Evolutionary conservation across 2,113 vertebrate genomes (phyloP).

Genomic region (Sphaerodactylus townsendi): DNA sequence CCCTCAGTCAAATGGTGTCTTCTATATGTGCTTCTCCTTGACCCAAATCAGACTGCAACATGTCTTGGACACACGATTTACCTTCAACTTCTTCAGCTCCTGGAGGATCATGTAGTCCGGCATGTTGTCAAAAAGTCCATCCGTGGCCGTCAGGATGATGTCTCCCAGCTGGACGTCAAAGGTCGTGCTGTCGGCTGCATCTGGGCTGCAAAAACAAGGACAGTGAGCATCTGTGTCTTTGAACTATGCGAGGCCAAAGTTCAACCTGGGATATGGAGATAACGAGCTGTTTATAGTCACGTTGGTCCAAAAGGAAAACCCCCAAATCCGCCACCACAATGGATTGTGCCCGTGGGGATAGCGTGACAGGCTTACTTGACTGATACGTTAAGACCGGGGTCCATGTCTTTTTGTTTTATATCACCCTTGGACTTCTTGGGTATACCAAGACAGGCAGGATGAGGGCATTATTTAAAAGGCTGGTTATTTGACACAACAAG

Average conservation of each 20-base stretch:
- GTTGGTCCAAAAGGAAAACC: no score
- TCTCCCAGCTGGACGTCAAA: conserved; percentile 98
- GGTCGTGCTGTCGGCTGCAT: conserved; percentile 93
- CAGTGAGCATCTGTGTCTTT: background rate
- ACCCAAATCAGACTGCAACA: no score
- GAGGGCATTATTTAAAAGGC: background rate
- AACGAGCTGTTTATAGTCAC: no score
- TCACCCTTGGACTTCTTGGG: background rate
- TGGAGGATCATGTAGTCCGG: conserved; percentile 99
- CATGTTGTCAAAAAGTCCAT: conserved; percentile 99
- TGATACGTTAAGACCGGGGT: background rate
- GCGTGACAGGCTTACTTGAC: background rate
- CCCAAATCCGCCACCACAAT: no score
- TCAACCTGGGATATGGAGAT: background rate
- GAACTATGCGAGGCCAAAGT: background rate
- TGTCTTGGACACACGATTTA: conserved; percentile 35
- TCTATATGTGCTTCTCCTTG: background rate
- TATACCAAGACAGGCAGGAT: background rate
- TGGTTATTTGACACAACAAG: background rate
- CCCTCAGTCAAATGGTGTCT: background rate
- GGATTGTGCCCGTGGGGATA: no score
- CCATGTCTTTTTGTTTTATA: background rate
- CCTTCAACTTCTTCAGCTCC: conserved; percentile 97
- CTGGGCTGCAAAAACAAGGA: conserved; percentile 79
- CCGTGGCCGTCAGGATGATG: conserved; percentile 95